Conservation (phyloP, 1,140 invertebrate species). For the Arctopsyche grandis region DNA sequence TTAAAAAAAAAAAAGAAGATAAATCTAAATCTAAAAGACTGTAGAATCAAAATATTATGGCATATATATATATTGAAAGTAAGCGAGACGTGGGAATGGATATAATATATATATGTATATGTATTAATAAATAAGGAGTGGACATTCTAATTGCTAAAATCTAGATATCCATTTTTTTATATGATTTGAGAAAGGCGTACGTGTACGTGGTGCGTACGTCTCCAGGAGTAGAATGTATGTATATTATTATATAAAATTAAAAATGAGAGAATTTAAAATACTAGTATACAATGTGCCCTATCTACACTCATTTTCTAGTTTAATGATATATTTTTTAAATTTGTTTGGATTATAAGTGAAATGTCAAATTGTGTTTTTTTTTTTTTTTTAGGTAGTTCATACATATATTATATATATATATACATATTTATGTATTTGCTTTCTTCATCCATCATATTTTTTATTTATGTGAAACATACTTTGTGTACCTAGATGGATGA, state of each 20-base stretch:
- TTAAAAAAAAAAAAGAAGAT: conserved; percentile 53
- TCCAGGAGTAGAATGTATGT: conserved; percentile 22
- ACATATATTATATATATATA: too few species aligned
- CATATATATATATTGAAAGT: conserved; percentile 32
- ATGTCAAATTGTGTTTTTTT: conserved; percentile 33
- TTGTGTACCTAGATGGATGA: conserved; percentile 54
- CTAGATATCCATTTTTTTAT: conserved; percentile 35
- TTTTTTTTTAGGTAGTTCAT: conserved; percentile 25
- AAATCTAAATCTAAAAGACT: conserved; percentile 54
- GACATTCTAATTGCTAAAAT: conserved; percentile 16
- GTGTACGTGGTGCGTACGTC: background rate
- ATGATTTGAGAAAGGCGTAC: conserved; percentile 11
- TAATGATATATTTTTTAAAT: conserved; percentile 39
- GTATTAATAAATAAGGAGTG: conserved; percentile 7
- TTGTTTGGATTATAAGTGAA: conserved; percentile 33
- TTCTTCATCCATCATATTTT: conserved; percentile 43
- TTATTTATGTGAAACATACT: conserved; percentile 51
- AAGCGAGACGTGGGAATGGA: conserved; percentile 7
- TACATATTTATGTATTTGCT: conserved; percentile 25
- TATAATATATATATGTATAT: background rate
- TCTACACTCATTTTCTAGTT: conserved; percentile 54
- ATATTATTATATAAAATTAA: background rate
- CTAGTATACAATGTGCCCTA: conserved; percentile 55
- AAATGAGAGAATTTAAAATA: conserved; percentile 46
- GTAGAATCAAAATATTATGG: conserved; percentile 53